These are phyloP conservation scores for Numenius arquata DNA, from an alignment of 2,113 vertebrate species.

Conservation along the genomic window DNA sequence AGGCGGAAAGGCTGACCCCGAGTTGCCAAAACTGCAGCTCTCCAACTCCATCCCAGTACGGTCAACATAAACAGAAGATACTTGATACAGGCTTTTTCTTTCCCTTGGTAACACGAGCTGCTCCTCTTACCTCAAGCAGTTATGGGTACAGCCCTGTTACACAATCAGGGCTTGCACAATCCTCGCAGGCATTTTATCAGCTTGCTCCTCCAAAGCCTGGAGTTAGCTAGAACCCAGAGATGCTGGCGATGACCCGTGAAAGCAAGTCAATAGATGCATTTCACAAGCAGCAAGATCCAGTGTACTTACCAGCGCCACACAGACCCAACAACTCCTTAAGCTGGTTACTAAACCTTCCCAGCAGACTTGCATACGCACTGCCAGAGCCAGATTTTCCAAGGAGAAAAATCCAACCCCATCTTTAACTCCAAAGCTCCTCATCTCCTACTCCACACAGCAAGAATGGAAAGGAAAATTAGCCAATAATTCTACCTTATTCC, in stretches of 20 bases:
- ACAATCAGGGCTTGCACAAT: slow-evolving; percentile 50
- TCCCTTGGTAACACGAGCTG: not conserved
- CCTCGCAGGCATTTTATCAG: not conserved
- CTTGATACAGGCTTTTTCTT: not conserved
- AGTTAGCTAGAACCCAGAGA: not conserved
- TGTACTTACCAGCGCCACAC: rapidly evolving
- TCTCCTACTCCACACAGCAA: not conserved
- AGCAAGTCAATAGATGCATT: not conserved
- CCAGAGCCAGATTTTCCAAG: not conserved
- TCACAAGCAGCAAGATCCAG: not conserved
- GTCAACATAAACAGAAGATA: not conserved
- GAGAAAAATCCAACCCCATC: not conserved
- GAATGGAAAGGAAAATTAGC: not conserved
- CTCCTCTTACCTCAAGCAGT: not conserved
- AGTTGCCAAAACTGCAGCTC: not conserved
- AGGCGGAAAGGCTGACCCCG: not conserved
- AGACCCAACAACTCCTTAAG: not conserved
- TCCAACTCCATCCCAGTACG: not conserved
- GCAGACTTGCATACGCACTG: not conserved
- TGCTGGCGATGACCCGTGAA: not conserved
- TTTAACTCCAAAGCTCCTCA: not conserved
- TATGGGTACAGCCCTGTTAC: not conserved
- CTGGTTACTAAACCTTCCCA: not conserved
- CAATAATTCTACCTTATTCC: not conserved
- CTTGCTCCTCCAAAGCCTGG: not conserved